Evolutionary conservation across 2,888 invertebrate genomes (phyloP).

Genomic region (Lasioglossum pauxillum): DNA sequence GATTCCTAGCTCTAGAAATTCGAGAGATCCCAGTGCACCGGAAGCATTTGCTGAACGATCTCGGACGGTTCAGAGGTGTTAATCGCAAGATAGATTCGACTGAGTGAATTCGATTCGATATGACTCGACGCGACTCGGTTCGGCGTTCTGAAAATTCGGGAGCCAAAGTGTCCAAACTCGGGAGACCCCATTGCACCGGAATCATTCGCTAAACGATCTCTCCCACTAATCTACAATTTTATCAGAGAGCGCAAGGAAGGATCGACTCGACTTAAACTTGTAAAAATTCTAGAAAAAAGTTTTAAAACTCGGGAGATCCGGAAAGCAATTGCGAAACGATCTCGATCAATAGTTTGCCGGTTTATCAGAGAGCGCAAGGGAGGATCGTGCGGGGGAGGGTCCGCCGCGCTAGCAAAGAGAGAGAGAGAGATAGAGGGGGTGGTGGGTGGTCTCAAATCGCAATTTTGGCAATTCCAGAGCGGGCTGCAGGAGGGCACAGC

Average conservation of each 20-base stretch:
- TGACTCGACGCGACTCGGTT: too few species aligned
- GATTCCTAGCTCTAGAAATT: not conserved
- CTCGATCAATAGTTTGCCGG: not conserved
- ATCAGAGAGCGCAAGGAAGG: not conserved
- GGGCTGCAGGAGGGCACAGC: constrained; percentile 81
- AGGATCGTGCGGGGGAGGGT: not conserved
- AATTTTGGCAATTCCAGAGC: constrained; percentile 81
- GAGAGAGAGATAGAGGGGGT: not conserved
- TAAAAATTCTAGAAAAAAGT: not conserved
- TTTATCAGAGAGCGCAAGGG: not conserved
- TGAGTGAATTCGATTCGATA: too few species aligned
- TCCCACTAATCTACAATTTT: not conserved
- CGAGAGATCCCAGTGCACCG: not conserved
- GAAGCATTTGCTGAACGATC: not conserved
- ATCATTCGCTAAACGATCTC: not conserved
- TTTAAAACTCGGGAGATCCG: too few species aligned
- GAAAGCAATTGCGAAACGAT: too few species aligned
- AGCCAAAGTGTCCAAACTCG: not conserved
- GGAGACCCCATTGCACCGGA: not conserved
- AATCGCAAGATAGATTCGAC: not conserved
- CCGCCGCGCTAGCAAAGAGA: not conserved
- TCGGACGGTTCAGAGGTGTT: not conserved
- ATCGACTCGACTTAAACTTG: not conserved
- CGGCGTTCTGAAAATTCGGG: not conserved
- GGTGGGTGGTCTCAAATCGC: constrained; percentile 65